Evolutionary conservation across 2,113 vertebrate species (phyloP).

Genomic region (Polypterus senegalus): DNA sequence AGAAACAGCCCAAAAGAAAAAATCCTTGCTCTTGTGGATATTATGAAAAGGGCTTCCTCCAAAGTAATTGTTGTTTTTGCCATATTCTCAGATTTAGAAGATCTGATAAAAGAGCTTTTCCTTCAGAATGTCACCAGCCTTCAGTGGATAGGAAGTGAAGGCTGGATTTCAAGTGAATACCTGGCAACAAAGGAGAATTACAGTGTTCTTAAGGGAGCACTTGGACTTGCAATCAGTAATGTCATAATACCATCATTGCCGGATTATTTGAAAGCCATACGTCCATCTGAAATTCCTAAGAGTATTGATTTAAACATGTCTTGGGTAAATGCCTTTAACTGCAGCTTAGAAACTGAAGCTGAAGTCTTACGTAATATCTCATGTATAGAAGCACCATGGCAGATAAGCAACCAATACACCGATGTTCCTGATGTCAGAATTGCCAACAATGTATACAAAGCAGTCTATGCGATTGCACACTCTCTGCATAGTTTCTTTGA

Average conservation of each 20-base stretch:
- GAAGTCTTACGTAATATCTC: neutral
- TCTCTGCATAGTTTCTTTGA: neutral
- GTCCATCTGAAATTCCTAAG: neutral
- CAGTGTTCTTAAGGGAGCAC: neutral
- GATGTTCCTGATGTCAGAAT: neutral
- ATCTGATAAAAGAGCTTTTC: neutral
- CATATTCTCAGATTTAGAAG: neutral
- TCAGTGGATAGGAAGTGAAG: slow-evolving; percentile 7
- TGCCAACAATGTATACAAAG: neutral
- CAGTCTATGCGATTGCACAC: neutral
- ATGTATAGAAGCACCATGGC: neutral
- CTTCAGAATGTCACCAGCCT: neutral
- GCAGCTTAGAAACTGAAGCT: neutral
- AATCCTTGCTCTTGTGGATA: neutral
- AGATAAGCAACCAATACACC: neutral
- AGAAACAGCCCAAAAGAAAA: neutral
- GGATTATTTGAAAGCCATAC: neutral
- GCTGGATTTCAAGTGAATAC: neutral
- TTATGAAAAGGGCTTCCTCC: neutral
- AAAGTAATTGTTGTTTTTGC: slow-evolving; percentile 5
- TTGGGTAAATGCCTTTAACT: slow-evolving; percentile 1
- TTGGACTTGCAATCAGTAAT: slow-evolving; percentile 2
- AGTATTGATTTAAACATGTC: neutral
- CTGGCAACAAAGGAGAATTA: neutral
- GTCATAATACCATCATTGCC: neutral